Evolutionary conservation across 2,113 vertebrate species (phyloP), one percentile per base, ranked within the genome.

Genomic region (Plecturocebus donacophilus): DNA sequence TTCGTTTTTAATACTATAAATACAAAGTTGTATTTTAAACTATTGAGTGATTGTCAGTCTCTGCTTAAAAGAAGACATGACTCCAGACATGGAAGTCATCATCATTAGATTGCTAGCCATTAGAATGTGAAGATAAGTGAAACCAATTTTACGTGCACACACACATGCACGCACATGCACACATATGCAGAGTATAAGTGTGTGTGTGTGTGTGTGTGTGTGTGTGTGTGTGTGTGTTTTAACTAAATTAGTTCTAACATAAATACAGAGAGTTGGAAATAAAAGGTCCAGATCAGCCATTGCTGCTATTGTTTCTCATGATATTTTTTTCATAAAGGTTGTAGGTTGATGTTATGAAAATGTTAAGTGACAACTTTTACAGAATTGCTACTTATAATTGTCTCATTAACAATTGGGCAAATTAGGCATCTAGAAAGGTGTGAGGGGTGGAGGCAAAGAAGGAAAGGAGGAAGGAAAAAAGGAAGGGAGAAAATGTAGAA

Each of bases 281-380:
- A 61, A 75, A 86, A 88, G 71, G 81, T 91, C 47, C 21, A 91
- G 38, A 40, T 81, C 89, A 66, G 35, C 56, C 94, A 56, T 94
- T 92, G 75, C 66, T 87, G 61, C 47, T 71, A 82, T 80, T 95
- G 73, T 97, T 97, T 94, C 64, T 85, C 94, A 70, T 80, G 52
- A 21, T 35, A 81, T 75, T 73, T 90, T 68, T 88, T 82, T 83
- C 82, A 88, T 87, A 94, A 95, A 91, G 40, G 21, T 83, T 91
- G n/a, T 87, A 75, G 12, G 25, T 42, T 96, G 82, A 88, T 49
- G 89, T 97, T 97, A 96, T 38, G 30, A 95, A 94, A 96, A 79
- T 61, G 23, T 88, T 88, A 94, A 58, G 21, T 93, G 58, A 32
- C 85, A 23, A 95, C 38, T 47, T 96, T 91, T 85, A 49, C 54